Base-by-base conservation (phyloP, 2,797 vertebrate species). In the Pelochelys cantorii region DNA sequence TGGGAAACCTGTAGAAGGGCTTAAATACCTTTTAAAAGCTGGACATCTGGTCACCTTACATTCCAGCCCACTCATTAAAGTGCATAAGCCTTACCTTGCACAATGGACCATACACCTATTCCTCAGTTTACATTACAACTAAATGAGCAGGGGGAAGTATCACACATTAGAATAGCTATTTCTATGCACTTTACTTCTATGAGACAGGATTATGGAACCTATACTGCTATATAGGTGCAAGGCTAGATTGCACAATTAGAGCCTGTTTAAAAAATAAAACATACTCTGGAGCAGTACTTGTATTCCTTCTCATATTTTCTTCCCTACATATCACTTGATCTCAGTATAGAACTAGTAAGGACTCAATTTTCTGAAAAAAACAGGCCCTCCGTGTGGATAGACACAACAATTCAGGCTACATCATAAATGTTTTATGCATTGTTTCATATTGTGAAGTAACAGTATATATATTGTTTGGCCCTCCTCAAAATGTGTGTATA, bases 41-140 rank as follows among this genome's bases (percentile, higher is more conserved):
- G 42, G 42, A 48, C 42, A 48, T 48, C 42, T 48, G 42, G 42
- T 48, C 42, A 27, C 34, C 57, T 85, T 85, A 79, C 62, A 82
- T 71, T 88, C 68, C 57, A 88, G 65, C 85, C 53, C 57, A 82
- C 71, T 83, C 59, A 59, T 80, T 81, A 37, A 56, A 75, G n/a
- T 80, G 84, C 81, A 82, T 81, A 77, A 13, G 34, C 65, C 81
- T 84, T 92, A 88, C 84, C 86, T 86, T 92, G 84, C 52, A 84
- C 37, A 65, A 53, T 75, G 80, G 52, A 89, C 34, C 37, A 75
- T 68, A 86, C 56, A 86, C 68, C 77, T 84, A 81, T 89, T 75
- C 62, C 52, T 90, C 81, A 84, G 79, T 74, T 86, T 81, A 86
- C 62, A 83, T 81, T 81, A 86, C 42, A 80, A 62, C 62, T 77